phyloP scores from a whole-genome alignment of 2,888 invertebrate species.

The Coelinius sp. region DNA sequence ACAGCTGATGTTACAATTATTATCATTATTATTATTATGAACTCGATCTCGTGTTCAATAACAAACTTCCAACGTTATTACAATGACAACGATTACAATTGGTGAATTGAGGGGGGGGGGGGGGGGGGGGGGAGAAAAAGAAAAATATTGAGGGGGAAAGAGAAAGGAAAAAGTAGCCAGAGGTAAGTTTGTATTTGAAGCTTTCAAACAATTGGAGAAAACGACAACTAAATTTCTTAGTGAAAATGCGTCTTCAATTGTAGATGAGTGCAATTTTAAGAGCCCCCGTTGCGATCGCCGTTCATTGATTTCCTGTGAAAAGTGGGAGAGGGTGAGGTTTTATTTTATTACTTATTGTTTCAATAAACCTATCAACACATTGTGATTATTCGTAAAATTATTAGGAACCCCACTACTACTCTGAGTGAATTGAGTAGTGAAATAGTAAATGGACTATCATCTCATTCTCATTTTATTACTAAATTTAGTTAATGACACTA shows the following conservation, averaged over 20 bases:
- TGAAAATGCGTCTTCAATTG: slow-evolving; percentile 41
- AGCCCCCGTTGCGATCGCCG: slow-evolving; percentile 45
- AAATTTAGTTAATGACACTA: too few species aligned
- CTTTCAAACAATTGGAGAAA: slow-evolving; percentile 8
- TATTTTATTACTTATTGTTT: too few species aligned
- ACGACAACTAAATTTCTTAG: slow-evolving; percentile 35
- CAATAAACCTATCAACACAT: too few species aligned
- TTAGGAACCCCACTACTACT: too few species aligned
- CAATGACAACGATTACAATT: slow-evolving; percentile 24
- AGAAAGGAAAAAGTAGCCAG: slow-evolving; percentile 37
- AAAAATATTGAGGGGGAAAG: slow-evolving; percentile 30
- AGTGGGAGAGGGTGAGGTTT: too few species aligned
- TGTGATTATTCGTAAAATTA: too few species aligned
- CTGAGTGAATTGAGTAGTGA: too few species aligned
- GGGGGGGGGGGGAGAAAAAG: too few species aligned
- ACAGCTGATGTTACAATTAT: slow-evolving; percentile 26
- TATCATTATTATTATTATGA: too few species aligned
- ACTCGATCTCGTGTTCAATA: slow-evolving; percentile 46
- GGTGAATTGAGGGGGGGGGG: too few species aligned
- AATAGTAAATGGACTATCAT: too few species aligned
- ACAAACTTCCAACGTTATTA: slow-evolving; percentile 42
- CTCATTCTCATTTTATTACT: too few species aligned
- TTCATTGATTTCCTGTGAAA: slow-evolving; percentile 47
- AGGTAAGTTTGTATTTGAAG: slow-evolving; percentile 26
- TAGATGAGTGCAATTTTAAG: slow-evolving; percentile 1